Conservation (phyloP, 92 coral and sea anemone species). For the Ricordea florida region DNA sequence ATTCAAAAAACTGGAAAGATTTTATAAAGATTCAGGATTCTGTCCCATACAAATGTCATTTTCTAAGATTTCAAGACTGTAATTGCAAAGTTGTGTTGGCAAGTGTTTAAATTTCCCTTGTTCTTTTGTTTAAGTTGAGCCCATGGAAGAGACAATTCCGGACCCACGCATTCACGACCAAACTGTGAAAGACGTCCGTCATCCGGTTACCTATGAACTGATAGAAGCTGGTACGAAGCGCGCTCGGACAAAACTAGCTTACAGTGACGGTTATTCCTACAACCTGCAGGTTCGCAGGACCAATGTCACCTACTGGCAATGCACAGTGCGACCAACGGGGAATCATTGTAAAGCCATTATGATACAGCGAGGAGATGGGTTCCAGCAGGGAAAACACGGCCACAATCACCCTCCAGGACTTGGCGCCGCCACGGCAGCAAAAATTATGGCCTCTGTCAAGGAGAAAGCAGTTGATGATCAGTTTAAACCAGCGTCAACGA, state of each 20-base stretch:
- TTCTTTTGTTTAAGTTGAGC: neutral
- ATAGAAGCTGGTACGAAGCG: neutral
- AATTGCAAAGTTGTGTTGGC: too few relatives aligned
- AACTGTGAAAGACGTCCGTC: neutral
- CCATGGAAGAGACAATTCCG: neutral
- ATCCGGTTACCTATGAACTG: neutral
- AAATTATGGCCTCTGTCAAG: neutral
- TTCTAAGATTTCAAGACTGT: too few relatives aligned
- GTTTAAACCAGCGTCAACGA: neutral
- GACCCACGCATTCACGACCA: neutral
- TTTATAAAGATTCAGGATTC: too few relatives aligned
- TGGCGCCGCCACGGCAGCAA: neutral
- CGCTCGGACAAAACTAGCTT: neutral
- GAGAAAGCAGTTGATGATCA: neutral
- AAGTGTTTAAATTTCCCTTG: too few relatives aligned
- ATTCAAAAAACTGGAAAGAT: too few relatives aligned
- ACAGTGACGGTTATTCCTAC: slow-evolving; percentile 1
- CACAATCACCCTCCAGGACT: slow-evolving; percentile 19
- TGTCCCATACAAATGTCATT: too few relatives aligned
- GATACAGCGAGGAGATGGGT: neutral
- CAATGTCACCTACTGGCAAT: slow-evolving; percentile 6
- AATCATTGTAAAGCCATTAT: slow-evolving; percentile 4
- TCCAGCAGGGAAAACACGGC: neutral
- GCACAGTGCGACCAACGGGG: neutral
- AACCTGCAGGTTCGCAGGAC: neutral